These are phyloP conservation scores for Aplochiton taeniatus DNA, from an alignment of 2,797 vertebrate genomes.

Conservation along the genomic window DNA sequence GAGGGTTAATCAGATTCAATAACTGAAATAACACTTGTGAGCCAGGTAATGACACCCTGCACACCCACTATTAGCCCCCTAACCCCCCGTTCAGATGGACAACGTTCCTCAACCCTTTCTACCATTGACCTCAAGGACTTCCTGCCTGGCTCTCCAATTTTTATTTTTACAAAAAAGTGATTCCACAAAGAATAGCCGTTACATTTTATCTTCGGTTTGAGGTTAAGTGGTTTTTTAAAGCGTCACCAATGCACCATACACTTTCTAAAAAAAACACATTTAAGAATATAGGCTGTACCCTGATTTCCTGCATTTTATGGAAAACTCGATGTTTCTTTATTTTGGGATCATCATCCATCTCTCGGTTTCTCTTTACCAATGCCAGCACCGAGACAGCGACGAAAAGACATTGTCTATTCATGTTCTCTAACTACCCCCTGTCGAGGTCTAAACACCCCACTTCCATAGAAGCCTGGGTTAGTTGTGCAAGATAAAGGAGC, in stretches of 20 bases:
- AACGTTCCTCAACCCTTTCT: too few relatives aligned
- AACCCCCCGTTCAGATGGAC: too few relatives aligned
- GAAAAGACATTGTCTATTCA: conserved; percentile 68
- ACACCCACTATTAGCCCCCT: too few relatives aligned
- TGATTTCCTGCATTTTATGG: conserved; percentile 42
- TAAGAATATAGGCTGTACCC: conserved; percentile 17
- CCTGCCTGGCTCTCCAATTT: too few relatives aligned
- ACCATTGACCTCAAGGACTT: too few relatives aligned
- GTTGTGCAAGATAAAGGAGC: conserved; percentile 64
- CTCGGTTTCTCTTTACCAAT: conserved; percentile 22
- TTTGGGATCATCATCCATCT: conserved; percentile 45
- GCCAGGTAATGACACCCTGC: too few relatives aligned
- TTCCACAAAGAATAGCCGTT: too few relatives aligned
- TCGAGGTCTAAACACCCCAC: conserved; percentile 55
- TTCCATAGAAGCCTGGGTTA: conserved; percentile 66
- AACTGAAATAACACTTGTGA: too few relatives aligned
- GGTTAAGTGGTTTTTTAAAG: conserved; percentile 21
- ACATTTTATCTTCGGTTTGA: conserved; percentile 7
- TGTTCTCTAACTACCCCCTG: conserved; percentile 71
- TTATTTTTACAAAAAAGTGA: too few relatives aligned
- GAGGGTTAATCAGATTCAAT: too few relatives aligned
- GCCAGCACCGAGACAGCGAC: conserved; percentile 59
- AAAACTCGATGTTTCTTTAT: conserved; percentile 54
- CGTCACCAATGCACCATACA: conserved; percentile 17
- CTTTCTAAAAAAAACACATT: conserved; percentile 26